Evolutionary conservation across 2,888 invertebrate species (phyloP).

Genomic region (Dastarcus helophoroides): DNA sequence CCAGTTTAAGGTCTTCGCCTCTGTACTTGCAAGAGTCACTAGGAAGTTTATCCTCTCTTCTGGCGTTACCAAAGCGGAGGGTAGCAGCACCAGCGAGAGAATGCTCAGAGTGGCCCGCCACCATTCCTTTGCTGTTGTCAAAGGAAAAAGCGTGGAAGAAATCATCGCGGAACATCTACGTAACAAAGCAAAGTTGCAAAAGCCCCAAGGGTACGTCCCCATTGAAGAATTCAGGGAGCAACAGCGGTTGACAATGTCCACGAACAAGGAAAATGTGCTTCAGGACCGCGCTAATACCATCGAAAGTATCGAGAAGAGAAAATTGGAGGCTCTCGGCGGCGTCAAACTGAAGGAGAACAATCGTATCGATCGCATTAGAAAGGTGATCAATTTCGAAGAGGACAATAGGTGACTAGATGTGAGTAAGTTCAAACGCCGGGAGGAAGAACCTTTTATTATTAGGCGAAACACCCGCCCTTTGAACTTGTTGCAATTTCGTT

Average conservation of each 20-base stretch:
- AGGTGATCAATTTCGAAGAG: conserved; percentile 32
- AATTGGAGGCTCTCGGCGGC: conserved; percentile 13
- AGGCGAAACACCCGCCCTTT: too few species aligned
- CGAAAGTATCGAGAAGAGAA: conserved; percentile 17
- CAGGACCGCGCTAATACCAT: conserved; percentile 32
- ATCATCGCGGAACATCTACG: conserved; percentile 38
- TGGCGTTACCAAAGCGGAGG: conserved; percentile 37
- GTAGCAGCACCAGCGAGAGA: conserved; percentile 59
- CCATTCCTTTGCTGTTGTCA: conserved; percentile 52
- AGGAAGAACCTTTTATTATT: too few species aligned
- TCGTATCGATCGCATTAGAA: conserved; percentile 28
- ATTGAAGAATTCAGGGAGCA: conserved; percentile 32
- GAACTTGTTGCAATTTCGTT: too few species aligned
- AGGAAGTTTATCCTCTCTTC: conserved; percentile 46
- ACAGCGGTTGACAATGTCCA: conserved; percentile 35
- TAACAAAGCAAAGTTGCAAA: conserved; percentile 31
- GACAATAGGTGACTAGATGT: conserved; percentile 21
- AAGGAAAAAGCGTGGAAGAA: conserved; percentile 53
- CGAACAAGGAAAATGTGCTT: conserved; percentile 41
- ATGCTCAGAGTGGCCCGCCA: conserved; percentile 59
- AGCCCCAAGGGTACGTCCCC: conserved; percentile 40
- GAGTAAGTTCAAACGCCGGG: conserved; percentile 5
- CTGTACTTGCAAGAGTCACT: conserved; percentile 54
- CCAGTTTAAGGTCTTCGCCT: conserved; percentile 60
- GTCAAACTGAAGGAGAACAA: conserved; percentile 17